Conservation (phyloP, 2,888 invertebrate species). For the Drosophila mimetica region DNA sequence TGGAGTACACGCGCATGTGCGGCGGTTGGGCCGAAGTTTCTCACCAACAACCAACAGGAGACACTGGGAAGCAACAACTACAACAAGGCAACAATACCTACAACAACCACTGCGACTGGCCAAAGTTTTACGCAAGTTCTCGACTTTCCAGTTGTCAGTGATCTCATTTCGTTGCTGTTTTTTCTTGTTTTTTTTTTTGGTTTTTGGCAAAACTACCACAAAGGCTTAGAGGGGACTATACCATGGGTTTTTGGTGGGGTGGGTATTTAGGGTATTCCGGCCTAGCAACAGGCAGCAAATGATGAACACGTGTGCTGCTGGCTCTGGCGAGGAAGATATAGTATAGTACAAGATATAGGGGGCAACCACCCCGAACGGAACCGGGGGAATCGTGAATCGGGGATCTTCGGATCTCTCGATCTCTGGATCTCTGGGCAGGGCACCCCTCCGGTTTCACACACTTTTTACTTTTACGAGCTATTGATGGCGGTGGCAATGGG, state of each 20-base stretch:
- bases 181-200: no score
- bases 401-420: not conserved
- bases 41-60: slow-evolving; percentile 42
- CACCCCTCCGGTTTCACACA: slow-evolving; percentile 71
- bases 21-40: slow-evolving; percentile 48
- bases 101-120: slow-evolving; percentile 17
- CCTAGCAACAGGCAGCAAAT: slow-evolving; percentile 48
- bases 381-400: slow-evolving; percentile 1
- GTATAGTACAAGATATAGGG: slow-evolving; percentile 14
- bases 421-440: not conserved
- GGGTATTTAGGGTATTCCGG: slow-evolving; percentile 31
- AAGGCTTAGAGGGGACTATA: slow-evolving; percentile 31
- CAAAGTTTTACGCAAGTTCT: slow-evolving; percentile 37
- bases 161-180: slow-evolving; percentile 39
- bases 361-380: slow-evolving; percentile 66
- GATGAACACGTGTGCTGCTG: slow-evolving; percentile 45
- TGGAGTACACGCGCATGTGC: slow-evolving; percentile 54
- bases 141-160: slow-evolving; percentile 46
- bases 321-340: slow-evolving; percentile 18
- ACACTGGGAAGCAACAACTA: slow-evolving; percentile 9
- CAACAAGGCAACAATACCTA: not conserved
- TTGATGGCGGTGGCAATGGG: slow-evolving; percentile 76
- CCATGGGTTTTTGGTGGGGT: slow-evolving; percentile 20
- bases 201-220: slow-evolving; percentile 44
- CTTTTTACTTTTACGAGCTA: slow-evolving; percentile 68